Percentiles rank a stretch among this genome's conserved stretches.
phyloP scores from a whole-genome alignment of 2,797 vertebrate species.

The Mus caroli region DNA sequence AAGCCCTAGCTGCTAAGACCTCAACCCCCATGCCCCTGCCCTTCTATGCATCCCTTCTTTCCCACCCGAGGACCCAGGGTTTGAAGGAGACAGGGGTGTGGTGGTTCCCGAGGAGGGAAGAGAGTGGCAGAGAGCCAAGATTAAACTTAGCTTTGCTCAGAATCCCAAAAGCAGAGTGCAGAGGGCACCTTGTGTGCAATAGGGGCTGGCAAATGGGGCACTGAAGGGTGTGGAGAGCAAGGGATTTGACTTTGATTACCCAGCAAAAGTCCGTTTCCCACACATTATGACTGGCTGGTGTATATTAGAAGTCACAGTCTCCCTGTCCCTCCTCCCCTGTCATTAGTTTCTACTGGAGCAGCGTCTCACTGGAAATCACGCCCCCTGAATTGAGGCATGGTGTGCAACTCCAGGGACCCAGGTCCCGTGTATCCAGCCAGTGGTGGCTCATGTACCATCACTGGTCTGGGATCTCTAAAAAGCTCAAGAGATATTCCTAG shows the following conservation, averaged over 20 bases:
- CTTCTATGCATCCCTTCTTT: neutral
- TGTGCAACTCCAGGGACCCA: neutral
- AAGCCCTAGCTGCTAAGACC: conserved; percentile 57
- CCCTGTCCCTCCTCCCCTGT: conserved; percentile 37
- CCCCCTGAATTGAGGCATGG: conserved; percentile 52
- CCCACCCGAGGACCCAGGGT: accelerated
- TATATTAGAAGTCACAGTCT: conserved; percentile 71
- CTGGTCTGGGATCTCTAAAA: neutral
- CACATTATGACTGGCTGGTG: conserved; percentile 68
- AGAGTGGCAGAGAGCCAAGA: neutral
- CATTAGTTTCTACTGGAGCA: conserved; percentile 74
- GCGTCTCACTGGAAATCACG: conserved; percentile 73
- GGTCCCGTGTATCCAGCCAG: neutral
- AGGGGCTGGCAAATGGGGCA: neutral
- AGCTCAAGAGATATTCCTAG: neutral
- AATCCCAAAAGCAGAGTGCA: neutral
- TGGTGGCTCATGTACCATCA: neutral
- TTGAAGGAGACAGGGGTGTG: neutral
- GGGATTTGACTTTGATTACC: conserved; percentile 73
- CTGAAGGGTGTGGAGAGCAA: neutral
- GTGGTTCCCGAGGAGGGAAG: neutral
- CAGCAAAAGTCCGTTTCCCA: conserved; percentile 79
- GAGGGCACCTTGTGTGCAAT: conserved; percentile 7
- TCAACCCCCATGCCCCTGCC: neutral
- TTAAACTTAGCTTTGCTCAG: neutral